phyloP scores from a whole-genome alignment of 2,113 vertebrate species.

The Laticauda laticaudata region DNA sequence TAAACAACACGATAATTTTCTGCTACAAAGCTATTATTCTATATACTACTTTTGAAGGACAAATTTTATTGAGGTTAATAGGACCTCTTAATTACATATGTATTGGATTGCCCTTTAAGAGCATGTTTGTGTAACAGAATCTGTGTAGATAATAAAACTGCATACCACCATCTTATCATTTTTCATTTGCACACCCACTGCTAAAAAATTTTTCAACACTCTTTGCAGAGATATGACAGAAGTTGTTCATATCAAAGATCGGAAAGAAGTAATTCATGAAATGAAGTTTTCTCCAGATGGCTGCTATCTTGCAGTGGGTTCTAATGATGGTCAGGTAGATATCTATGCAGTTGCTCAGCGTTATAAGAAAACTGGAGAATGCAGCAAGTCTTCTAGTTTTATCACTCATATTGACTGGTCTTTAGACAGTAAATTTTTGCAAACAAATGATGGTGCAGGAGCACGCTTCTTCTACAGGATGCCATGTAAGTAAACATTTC shows the following conservation, averaged over 20 bases:
- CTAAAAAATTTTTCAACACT: constrained; percentile 23
- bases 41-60: background rate
- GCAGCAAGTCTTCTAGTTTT: constrained; percentile 87
- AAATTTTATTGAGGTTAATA: background rate
- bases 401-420: constrained; percentile 98
- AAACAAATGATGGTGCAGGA: constrained; percentile 91
- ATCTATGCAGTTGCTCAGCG: constrained; percentile 89
- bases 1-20: background rate
- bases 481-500: constrained; percentile 80
- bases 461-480: constrained; percentile 92
- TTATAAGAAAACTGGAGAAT: constrained; percentile 96
- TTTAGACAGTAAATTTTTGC: constrained; percentile 91
- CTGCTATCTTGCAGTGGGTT: constrained; percentile 91
- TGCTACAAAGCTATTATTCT: background rate
- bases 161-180: background rate
- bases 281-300: constrained; percentile 97
- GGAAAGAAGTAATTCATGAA: constrained; percentile 97
- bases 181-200: background rate
- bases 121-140: background rate
- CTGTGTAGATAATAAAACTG: background rate
- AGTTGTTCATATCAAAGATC: constrained; percentile 96
- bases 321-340: constrained; percentile 91
- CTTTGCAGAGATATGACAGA: constrained; percentile 94
- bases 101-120: background rate
- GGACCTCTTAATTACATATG: background rate